Conservation (phyloP, 2,797 vertebrate genomes). For the Agapornis canus region DNA sequence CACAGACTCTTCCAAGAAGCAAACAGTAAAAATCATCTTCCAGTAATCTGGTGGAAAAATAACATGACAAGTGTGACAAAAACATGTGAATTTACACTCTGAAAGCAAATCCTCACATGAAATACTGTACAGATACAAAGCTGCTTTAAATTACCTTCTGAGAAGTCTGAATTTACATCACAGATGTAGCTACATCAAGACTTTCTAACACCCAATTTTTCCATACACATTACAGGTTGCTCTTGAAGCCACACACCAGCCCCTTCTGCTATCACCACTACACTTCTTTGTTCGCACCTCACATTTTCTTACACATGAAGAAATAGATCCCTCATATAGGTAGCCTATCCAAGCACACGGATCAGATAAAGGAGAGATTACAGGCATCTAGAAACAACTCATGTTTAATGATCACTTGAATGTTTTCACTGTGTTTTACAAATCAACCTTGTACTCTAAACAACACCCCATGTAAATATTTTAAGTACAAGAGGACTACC, state of each 20-base stretch:
- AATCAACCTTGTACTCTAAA: not conserved
- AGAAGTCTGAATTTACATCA: not conserved
- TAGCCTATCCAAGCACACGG: not conserved
- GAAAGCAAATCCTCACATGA: not conserved
- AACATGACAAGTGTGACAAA: not conserved
- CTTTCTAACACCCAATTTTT: not conserved
- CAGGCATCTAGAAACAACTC: not conserved
- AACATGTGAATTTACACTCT: not conserved
- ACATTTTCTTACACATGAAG: not conserved
- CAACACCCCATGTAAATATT: not conserved
- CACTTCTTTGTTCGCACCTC: not conserved
- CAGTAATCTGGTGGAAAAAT: not conserved
- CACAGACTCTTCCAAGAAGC: not conserved
- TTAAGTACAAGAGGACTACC: not conserved
- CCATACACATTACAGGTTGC: not conserved
- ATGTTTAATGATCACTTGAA: not conserved
- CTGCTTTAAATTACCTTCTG: not conserved
- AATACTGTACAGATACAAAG: not conserved
- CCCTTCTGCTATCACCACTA: not conserved
- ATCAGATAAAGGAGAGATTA: not conserved
- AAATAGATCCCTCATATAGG: not conserved
- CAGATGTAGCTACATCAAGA: not conserved
- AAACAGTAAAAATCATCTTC: not conserved
- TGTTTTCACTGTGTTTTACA: not conserved
- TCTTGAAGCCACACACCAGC: not conserved